These are phyloP conservation scores for Dioctria linearis DNA, from an alignment of 2,888 invertebrate species.

Conservation along the genomic window DNA sequence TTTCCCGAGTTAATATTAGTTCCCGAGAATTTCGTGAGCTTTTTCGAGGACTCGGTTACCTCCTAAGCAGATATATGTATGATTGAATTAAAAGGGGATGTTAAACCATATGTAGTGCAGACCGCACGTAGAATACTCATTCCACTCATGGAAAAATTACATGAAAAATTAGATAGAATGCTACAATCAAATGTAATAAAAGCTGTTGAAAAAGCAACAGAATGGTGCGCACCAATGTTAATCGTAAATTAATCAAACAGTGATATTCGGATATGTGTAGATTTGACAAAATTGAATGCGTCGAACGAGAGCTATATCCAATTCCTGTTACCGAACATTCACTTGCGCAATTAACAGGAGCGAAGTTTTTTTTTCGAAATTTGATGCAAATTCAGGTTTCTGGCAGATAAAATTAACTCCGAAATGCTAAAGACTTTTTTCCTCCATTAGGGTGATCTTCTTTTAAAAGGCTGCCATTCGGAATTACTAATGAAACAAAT, in stretches of 20 bases:
- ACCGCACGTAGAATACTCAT: constrained; percentile 46
- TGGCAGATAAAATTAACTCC: not conserved
- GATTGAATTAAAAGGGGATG: not conserved
- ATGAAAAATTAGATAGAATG: constrained; percentile 53
- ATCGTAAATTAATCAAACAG: constrained; percentile 37
- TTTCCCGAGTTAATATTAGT: not conserved
- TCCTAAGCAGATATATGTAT: not conserved
- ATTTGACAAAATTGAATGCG: not conserved
- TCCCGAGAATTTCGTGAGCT: too few species aligned
- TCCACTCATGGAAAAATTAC: constrained; percentile 27
- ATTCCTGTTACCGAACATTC: not conserved
- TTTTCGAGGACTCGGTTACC: not conserved
- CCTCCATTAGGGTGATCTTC: not conserved
- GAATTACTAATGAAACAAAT: not conserved
- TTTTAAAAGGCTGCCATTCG: not conserved
- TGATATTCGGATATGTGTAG: not conserved
- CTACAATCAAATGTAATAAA: constrained; percentile 39
- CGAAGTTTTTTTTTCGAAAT: not conserved
- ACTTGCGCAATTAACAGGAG: not conserved
- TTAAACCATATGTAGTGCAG: constrained; percentile 20
- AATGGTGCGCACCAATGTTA: constrained; percentile 53
- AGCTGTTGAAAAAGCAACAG: constrained; percentile 47
- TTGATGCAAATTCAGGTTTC: not conserved
- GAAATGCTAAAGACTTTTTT: not conserved
- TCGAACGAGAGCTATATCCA: not conserved